phyloP scores from a whole-genome alignment of 2,113 vertebrate genomes.

The Eptesicus fuscus region DNA sequence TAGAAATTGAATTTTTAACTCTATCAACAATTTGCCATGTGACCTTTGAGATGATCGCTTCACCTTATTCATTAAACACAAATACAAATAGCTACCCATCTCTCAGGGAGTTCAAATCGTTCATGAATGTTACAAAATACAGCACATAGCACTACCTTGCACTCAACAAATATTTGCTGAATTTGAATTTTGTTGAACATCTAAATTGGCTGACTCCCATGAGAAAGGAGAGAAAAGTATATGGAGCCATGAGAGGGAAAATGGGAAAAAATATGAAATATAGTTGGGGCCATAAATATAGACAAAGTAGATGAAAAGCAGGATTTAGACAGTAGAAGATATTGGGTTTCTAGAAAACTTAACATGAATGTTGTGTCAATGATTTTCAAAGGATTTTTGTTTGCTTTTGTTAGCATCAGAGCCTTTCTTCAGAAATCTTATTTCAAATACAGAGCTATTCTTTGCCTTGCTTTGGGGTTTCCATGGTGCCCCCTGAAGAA shows the following conservation, averaged over 20 bases:
- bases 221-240: background rate
- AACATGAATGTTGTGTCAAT: background rate
- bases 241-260: background rate
- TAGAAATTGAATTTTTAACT: background rate
- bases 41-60: slow-evolving; percentile 1
- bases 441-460: slow-evolving; percentile 36
- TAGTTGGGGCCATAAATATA: background rate
- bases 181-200: slow-evolving; percentile 25
- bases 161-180: background rate
- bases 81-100: slow-evolving; percentile 16
- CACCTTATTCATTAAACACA: slow-evolving; percentile 6
- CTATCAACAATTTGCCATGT: background rate
- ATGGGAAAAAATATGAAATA: background rate
- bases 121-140: background rate
- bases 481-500: background rate
- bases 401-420: slow-evolving; percentile 44
- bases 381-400: slow-evolving; percentile 49
- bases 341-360: slow-evolving; percentile 14
- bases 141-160: background rate
- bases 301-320: slow-evolving; percentile 4
- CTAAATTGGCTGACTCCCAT: background rate
- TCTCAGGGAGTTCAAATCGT: background rate
- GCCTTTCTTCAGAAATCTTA: slow-evolving; percentile 40
- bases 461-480: slow-evolving; percentile 31
- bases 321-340: background rate